A percentile compares a stretch with the other conserved stretches of the same genome.
phyloP scores from a whole-genome alignment of 2,797 vertebrate species.

The Cryptoprocta ferox region DNA sequence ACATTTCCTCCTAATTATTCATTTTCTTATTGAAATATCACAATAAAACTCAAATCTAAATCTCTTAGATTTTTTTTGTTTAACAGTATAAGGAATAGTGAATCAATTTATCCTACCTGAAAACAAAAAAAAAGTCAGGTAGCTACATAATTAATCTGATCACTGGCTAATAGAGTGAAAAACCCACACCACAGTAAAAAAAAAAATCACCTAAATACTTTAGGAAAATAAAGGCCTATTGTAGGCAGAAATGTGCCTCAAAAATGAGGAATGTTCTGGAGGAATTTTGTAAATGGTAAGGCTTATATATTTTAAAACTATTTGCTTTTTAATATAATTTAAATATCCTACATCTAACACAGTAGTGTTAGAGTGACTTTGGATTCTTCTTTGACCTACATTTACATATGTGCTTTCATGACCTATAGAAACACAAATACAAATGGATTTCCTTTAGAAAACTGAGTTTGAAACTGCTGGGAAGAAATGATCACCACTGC shows the following conservation, averaged over 20 bases:
- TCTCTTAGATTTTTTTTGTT: background rate
- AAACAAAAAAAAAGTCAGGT: background rate
- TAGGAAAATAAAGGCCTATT: background rate
- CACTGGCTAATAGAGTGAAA: background rate
- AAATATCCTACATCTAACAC: background rate
- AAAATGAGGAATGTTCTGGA: background rate
- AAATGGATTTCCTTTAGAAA: background rate
- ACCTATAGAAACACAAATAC: background rate
- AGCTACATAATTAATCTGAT: background rate
- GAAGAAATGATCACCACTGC: background rate
- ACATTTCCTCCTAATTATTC: background rate
- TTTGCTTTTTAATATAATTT: background rate
- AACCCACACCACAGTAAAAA: background rate
- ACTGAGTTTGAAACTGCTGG: background rate
- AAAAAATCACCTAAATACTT: background rate
- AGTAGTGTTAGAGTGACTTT: background rate
- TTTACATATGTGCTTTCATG: background rate
- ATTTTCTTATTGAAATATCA: constrained; percentile 10
- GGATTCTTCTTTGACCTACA: background rate
- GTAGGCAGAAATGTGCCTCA: background rate
- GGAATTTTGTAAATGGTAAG: background rate
- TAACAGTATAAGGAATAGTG: background rate
- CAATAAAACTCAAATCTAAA: background rate
- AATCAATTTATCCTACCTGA: background rate
- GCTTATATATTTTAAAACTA: background rate